Conservation (phyloP, 2,113 vertebrate genomes). For the Otis tarda region DNA sequence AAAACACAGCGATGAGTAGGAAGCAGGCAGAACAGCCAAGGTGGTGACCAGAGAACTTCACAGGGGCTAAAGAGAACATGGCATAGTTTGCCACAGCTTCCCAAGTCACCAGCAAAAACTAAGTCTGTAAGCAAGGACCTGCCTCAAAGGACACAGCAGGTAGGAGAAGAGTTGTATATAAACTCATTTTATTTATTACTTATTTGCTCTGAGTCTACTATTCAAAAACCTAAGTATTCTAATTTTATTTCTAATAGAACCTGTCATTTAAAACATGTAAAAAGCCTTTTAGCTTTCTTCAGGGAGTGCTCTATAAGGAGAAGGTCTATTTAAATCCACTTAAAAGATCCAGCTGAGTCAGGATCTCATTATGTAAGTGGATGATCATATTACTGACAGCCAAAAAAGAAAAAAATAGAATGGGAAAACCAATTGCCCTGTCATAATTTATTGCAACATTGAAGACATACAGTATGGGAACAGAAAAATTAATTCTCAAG, state of each 20-base stretch:
- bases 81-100: neutral
- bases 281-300: neutral
- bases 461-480: neutral
- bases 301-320: neutral
- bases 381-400: neutral
- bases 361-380: neutral
- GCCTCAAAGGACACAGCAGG: neutral
- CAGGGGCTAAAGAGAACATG: neutral
- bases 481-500: neutral
- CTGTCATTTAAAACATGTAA: neutral
- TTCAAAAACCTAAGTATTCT: neutral
- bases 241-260: neutral
- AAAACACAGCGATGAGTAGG: neutral
- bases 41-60: neutral
- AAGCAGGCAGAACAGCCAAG: neutral
- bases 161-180: neutral
- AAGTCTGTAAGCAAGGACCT: neutral
- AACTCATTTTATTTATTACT: neutral
- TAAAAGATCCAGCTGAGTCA: constrained; percentile 40
- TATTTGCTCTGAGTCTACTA: neutral
- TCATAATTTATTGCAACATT: neutral
- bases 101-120: neutral
- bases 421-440: neutral
- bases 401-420: neutral
- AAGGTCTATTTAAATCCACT: constrained; percentile 23